Evolutionary conservation across 2,888 invertebrate genomes (phyloP), one percentile per base, ranked within the genome.

Genomic region (Sacculina carcini): DNA sequence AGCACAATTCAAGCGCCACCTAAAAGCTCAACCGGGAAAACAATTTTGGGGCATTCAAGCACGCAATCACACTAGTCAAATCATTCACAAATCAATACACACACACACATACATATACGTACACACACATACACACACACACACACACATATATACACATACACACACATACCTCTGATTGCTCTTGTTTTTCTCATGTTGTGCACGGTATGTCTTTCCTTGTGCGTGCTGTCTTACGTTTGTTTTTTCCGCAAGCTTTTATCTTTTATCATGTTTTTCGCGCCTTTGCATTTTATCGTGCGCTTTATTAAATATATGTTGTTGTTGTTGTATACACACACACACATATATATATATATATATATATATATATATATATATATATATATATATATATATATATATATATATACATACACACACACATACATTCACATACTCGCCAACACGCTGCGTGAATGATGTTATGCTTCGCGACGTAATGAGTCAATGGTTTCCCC

Each of bases 341-440:
- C n/a, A n/a, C 26, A 44, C 26, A 44, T 44, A 44, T 44, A n/a
- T 31, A 48, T 48, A 48, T 48, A 48, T 48, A 48, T 48, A 48
- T 48, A 48, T 32, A 48, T 24, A 49, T 36, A 49, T 36, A 49
- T 31, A 31, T 48, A 49, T 24, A 49, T 24, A 38, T 36, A 49
- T 24, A 49, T 36, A 49, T 24, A 36, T 24, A 49, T 24, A 49
- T 34, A 49, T 24, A 49, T 36, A 38, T 36, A 49, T 36, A 38
- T 36, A 49, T 36, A 49, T 36, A 49, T 14, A 49, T 24, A 49
- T 28, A 49, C n/a, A 49, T 21, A 32, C 2, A 32, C 19, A 16
- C 4, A 16, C n/a, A 36, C 34, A 5, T 36, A 16, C n/a, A 7
- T 4, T 44, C 7, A n/a, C 28, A 9, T 44, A 9, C 16, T 10